Conservation (phyloP, 2,113 vertebrate species). For the Megaceryle torquata region DNA sequence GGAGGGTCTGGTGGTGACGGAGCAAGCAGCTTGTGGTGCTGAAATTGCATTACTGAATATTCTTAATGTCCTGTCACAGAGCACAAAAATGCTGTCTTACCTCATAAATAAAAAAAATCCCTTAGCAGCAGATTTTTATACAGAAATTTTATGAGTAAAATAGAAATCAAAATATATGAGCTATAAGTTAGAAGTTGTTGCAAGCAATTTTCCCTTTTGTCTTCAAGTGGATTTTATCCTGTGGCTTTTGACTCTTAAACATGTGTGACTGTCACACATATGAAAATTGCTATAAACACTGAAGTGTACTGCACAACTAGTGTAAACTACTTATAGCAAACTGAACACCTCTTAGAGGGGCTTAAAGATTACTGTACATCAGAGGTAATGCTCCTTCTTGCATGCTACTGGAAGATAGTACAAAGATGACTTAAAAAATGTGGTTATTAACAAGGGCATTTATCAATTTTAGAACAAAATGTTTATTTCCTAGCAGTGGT, state of each 20-base stretch:
- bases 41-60: background rate
- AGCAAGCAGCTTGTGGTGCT: background rate
- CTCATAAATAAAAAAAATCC: background rate
- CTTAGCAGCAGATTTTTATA: background rate
- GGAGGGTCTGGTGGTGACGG: fast-evolving
- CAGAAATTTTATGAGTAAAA: background rate
- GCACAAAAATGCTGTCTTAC: background rate
- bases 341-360: background rate
- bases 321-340: background rate
- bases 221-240: background rate
- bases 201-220: background rate
- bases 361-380: background rate
- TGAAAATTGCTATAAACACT: background rate
- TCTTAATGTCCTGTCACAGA: background rate
- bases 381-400: background rate
- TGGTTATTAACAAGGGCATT: background rate
- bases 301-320: background rate
- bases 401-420: background rate
- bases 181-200: background rate
- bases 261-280: background rate
- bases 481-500: background rate
- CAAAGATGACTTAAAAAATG: background rate
- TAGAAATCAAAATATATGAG: background rate
- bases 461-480: background rate
- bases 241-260: background rate